phyloP scores from a whole-genome alignment of 92 coral and sea anemone genomes.

The Pocillopora grandis region DNA sequence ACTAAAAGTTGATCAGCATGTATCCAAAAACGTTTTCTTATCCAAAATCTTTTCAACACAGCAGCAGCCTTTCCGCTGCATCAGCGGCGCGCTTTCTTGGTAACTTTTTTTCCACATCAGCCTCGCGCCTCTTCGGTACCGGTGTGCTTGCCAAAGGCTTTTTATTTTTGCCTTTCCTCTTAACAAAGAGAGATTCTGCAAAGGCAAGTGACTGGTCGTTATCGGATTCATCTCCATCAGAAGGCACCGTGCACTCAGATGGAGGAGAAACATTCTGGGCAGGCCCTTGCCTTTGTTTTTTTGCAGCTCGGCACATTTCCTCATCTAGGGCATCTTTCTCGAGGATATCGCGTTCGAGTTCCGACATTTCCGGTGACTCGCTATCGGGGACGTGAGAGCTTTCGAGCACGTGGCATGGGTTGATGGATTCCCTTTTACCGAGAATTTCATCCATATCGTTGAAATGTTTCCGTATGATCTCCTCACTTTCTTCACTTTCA shows the following conservation, averaged over 20 bases:
- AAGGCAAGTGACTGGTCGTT: constrained; percentile 19
- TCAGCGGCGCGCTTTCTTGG: not conserved
- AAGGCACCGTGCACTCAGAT: constrained; percentile 34
- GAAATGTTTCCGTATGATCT: constrained; percentile 41
- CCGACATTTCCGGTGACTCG: constrained; percentile 28
- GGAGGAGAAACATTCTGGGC: constrained; percentile 40
- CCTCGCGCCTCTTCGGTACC: not conserved
- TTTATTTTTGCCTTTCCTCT: constrained; percentile 27
- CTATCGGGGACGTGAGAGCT: constrained; percentile 44
- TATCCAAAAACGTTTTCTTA: constrained; percentile 26
- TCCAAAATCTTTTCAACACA: constrained; percentile 36
- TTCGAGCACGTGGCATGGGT: constrained; percentile 51
- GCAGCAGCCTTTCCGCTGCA: constrained; percentile 30
- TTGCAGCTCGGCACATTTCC: constrained; percentile 33
- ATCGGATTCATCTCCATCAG: constrained; percentile 35
- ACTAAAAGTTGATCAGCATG: constrained; percentile 29
- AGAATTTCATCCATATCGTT: constrained; percentile 53
- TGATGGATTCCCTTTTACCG: constrained; percentile 50
- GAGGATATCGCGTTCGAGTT: constrained; percentile 23
- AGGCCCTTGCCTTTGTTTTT: constrained; percentile 40
- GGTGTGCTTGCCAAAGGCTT: constrained; percentile 35
- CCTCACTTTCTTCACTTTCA: constrained; percentile 20
- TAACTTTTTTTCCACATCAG: no score
- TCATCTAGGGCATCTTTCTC: constrained; percentile 37
- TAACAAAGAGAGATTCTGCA: constrained; percentile 27